These are phyloP conservation scores for Macrocentrus cingulum DNA, from an alignment of 1,140 invertebrate species.

Conservation along the genomic window DNA sequence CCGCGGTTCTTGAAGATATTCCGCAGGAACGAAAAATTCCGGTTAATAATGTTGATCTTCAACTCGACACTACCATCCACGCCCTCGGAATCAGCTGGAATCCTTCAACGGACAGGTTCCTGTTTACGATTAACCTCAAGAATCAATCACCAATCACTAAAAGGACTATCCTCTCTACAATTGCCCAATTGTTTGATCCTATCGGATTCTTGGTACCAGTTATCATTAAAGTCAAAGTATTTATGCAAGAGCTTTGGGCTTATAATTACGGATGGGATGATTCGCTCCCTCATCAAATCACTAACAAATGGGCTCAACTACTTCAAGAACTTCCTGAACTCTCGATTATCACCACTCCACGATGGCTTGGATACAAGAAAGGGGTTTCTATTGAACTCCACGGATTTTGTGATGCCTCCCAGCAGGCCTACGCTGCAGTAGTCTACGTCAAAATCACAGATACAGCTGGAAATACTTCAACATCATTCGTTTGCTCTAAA, in stretches of 20 bases:
- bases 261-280: background rate
- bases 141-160: background rate
- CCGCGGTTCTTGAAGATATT: background rate
- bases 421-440: constrained; percentile 9
- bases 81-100: background rate
- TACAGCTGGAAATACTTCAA: too few relatives aligned
- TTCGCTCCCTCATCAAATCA: background rate
- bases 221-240: background rate
- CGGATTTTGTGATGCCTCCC: constrained; percentile 10
- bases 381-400: constrained; percentile 33
- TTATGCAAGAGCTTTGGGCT: background rate
- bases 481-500: constrained; percentile 1
- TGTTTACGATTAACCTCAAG: background rate
- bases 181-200: background rate
- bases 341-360: background rate
- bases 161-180: constrained; percentile 24
- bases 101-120: background rate
- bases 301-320: background rate
- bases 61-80: background rate
- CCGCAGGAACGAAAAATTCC: background rate
- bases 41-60: background rate
- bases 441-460: background rate
- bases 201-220: background rate
- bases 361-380: background rate
- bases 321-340: background rate